Base-by-base conservation (phyloP, 2,797 vertebrate genomes). In the Cyprinella venusta region DNA sequence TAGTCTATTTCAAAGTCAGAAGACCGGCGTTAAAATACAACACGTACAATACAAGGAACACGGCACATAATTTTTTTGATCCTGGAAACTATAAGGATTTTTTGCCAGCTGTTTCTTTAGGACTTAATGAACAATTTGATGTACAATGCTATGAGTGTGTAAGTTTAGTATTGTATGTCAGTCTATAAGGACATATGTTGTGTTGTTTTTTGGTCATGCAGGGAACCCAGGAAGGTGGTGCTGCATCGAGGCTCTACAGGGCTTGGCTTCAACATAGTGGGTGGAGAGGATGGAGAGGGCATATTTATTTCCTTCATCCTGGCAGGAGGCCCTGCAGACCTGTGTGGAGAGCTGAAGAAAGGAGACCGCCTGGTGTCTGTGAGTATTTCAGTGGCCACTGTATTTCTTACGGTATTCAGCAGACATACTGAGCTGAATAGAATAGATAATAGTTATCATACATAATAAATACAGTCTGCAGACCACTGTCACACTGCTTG, bases 271-370 rank as follows among this genome's bases (percentile, higher is more conserved):
- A 99, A 99, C 94, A 99, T 99, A 38, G 98, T 99, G 79, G 98
- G 98, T 56, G 98, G 98, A 30, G 98, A 99, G 92, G 98, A 99
- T 52, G 98, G 97, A 75, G 98, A 99, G 92, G 98, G 98, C 26
- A 99, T 99, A 92, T 99, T 99, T 91, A 98, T 99, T 90, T 99
- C 98, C 84, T 99, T 99, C 94, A 99, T 99, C 89, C 96, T 99
- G 67, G 97, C 98, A 0, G 98, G 98, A 85, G 98, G 98, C 15
- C 97, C 98, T 18, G 98, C 97, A 19, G 98, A 99, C 89, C 95
- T 99, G 52, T 97, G 97, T 36, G 98, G 98, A 79, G 98, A 99
- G 89, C 96, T 99, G 89, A 94, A 95, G 90, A 98, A 97, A 92
- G 98, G 98, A 91, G 98, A 99, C 91, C 90, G 97, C 2, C 97